Percentiles rank a stretch among this genome's conserved stretches.
phyloP scores from a whole-genome alignment of 2,888 invertebrate species.

The Hydropsyche betteni region DNA sequence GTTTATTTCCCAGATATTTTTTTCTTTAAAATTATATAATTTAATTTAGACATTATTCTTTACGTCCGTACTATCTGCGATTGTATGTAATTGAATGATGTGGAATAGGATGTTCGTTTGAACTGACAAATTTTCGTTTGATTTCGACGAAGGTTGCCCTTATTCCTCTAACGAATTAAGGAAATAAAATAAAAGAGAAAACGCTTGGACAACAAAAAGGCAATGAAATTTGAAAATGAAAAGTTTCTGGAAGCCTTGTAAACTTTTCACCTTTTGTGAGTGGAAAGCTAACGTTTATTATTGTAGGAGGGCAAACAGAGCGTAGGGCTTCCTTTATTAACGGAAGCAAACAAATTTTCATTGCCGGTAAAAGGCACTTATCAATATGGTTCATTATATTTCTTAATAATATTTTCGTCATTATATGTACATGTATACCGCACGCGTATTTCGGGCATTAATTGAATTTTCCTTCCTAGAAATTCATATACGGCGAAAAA shows the following conservation, averaged over 20 bases:
- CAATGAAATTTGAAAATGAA: conserved; percentile 44
- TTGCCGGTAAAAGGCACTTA: conserved; percentile 27
- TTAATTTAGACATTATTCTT: neutral
- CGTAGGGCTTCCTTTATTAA: conserved; percentile 34
- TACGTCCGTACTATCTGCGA: neutral
- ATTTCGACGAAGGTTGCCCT: conserved; percentile 33
- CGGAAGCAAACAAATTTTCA: conserved; percentile 24
- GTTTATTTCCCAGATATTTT: neutral
- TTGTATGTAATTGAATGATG: neutral
- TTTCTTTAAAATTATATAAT: neutral
- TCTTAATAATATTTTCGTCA: neutral
- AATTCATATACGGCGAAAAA: too few relatives aligned
- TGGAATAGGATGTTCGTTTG: neutral
- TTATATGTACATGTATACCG: too few relatives aligned
- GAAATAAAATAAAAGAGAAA: conserved; percentile 39
- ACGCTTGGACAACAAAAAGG: conserved; percentile 47
- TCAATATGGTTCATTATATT: conserved; percentile 23
- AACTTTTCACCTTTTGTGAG: conserved; percentile 41
- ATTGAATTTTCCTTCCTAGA: too few relatives aligned
- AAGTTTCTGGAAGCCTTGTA: conserved; percentile 31
- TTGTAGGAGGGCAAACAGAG: conserved; percentile 34
- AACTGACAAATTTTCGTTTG: conserved; percentile 38
- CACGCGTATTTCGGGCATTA: too few relatives aligned
- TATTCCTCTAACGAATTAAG: conserved; percentile 43
- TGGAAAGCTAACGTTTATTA: conserved; percentile 37